These are phyloP conservation scores for Bombus superbus DNA, from an alignment of 1,140 invertebrate genomes.

Conservation along the genomic window DNA sequence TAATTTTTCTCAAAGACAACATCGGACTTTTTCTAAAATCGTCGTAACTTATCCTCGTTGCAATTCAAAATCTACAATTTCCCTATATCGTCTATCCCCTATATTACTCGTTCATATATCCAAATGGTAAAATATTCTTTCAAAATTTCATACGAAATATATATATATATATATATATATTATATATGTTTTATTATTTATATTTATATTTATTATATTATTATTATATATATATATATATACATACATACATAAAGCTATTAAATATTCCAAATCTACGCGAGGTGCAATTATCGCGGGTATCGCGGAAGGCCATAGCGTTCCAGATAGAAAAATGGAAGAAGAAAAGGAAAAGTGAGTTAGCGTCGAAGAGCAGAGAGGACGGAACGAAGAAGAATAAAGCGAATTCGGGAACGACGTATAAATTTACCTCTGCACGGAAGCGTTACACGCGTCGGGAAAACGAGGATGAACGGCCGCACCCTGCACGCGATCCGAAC, in stretches of 20 bases:
- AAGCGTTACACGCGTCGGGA: neutral
- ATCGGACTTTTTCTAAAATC: neutral
- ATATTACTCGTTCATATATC: too few species aligned
- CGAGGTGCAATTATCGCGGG: too few species aligned
- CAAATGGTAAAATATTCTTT: neutral
- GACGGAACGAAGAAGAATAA: neutral
- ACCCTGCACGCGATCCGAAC: constrained; percentile 3
- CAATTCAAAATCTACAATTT: too few species aligned
- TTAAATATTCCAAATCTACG: neutral
- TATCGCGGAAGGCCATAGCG: too few species aligned
- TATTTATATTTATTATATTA: too few species aligned
- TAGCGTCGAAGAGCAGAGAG: too few species aligned
- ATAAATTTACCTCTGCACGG: constrained; percentile 17
- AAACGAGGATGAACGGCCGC: constrained; percentile 8
- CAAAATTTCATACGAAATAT: neutral
- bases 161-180: too few species aligned
- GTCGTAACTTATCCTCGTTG: too few species aligned
- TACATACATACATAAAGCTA: neutral
- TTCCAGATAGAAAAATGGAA: neutral
- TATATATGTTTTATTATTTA: too few species aligned
- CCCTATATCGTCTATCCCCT: too few species aligned
- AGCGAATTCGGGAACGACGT: constrained; percentile 9
- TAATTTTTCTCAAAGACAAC: neutral
- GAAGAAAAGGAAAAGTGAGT: neutral
- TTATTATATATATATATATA: too few species aligned